Evolutionary conservation across 2,888 invertebrate genomes (phyloP).

Genomic region (Linnaemya tessellans): DNA sequence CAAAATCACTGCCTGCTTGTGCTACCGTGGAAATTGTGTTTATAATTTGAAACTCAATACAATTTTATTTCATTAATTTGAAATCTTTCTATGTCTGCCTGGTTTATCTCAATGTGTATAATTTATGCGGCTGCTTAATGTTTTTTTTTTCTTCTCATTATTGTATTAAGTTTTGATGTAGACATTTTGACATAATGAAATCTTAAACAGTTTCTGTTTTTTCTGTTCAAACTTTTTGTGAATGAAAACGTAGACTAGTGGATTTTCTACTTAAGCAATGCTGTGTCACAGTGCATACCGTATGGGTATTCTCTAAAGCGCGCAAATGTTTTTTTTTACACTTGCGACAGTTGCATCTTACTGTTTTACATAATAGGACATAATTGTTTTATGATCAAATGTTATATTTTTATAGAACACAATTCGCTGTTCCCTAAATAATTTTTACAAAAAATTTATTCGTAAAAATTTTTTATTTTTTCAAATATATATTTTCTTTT

Average conservation of each 20-base stretch:
- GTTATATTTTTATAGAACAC: no score
- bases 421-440: no score
- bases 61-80: slow-evolving; percentile 39
- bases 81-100: slow-evolving; percentile 33
- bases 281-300: not conserved
- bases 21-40: slow-evolving; percentile 52
- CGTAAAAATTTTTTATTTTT: no score
- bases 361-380: no score
- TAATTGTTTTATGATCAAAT: no score
- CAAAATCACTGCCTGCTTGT: slow-evolving; percentile 4
- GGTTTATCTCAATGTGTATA: slow-evolving; percentile 42
- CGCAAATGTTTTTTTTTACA: not conserved
- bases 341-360: not conserved
- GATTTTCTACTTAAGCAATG: slow-evolving; percentile 19
- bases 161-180: slow-evolving; percentile 60
- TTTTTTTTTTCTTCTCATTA: slow-evolving; percentile 59
- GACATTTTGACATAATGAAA: slow-evolving; percentile 72
- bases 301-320: slow-evolving; percentile 8
- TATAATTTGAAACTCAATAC: slow-evolving; percentile 65
- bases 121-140: slow-evolving; percentile 63
- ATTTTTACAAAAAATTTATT: no score
- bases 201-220: slow-evolving; percentile 44
- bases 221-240: slow-evolving; percentile 14
- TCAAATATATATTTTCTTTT: no score
- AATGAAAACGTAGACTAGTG: slow-evolving; percentile 46